phyloP scores from a whole-genome alignment of 1,140 invertebrate genomes.

The Gerris buenoi region DNA sequence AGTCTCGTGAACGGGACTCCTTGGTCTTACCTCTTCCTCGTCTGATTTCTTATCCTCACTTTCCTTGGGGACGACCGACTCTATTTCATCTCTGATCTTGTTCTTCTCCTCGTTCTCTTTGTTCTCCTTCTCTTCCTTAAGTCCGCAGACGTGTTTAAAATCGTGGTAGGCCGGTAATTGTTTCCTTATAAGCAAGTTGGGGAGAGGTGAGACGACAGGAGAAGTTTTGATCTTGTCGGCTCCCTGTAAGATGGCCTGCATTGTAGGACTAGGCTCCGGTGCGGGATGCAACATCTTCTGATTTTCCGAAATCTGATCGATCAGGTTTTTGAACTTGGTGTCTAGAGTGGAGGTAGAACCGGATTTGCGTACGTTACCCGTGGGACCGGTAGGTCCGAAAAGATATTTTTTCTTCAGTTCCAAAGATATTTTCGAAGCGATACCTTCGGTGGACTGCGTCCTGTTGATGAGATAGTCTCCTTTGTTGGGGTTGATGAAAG shows the following conservation, averaged over 20 bases:
- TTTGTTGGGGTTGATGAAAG: conserved; percentile 37
- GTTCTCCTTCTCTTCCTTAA: conserved; percentile 17
- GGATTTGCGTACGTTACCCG: conserved; percentile 56
- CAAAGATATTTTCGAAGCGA: conserved; percentile 67
- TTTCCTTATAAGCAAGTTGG: conserved; percentile 18
- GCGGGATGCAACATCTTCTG: conserved; percentile 74
- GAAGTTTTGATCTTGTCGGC: conserved; percentile 32
- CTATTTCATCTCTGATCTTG: conserved; percentile 1
- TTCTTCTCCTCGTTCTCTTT: conserved; percentile 15
- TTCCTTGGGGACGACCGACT: conserved; percentile 13
- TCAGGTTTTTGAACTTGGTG: conserved; percentile 62
- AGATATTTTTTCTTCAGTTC: conserved; percentile 74
- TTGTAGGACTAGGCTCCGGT: conserved; percentile 51
- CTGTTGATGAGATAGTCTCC: conserved; percentile 60
- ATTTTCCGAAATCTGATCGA: conserved; percentile 72
- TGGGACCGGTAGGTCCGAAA: conserved; percentile 42
- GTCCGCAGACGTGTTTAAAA: conserved; percentile 26
- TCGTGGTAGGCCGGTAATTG: conserved; percentile 18
- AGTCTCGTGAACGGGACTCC: conserved; percentile 43
- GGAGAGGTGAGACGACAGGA: conserved; percentile 16
- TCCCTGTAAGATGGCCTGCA: conserved; percentile 51
- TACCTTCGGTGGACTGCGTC: conserved; percentile 67
- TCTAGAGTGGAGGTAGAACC: conserved; percentile 72
- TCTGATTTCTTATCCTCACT: conserved; percentile 21
- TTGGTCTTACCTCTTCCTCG: conserved; percentile 32